Percentiles rank a stretch among this genome's conserved stretches.
Conservation (phyloP, 1,140 invertebrate species). For the Dendrolimus kikuchii region DNA sequence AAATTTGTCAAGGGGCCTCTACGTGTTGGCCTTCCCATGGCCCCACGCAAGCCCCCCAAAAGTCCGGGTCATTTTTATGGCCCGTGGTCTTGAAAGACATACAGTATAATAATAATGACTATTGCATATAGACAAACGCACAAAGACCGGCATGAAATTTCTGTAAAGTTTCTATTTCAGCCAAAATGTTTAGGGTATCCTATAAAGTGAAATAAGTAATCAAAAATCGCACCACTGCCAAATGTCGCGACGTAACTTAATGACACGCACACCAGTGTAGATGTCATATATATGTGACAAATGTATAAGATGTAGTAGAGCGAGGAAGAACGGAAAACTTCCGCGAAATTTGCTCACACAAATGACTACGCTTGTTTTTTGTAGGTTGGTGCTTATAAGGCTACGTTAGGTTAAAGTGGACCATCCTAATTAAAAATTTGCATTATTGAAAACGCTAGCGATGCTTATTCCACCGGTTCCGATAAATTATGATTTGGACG, state of each 20-base stretch:
- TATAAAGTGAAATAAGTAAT: not conserved
- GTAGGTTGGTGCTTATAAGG: constrained; percentile 53
- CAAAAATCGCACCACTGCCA: constrained; percentile 9
- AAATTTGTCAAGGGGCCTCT: too few species aligned
- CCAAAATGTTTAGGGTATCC: not conserved
- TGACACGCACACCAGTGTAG: constrained; percentile 31
- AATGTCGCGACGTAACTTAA: constrained; percentile 16
- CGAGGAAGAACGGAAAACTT: constrained; percentile 55
- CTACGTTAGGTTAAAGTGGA: constrained; percentile 31
- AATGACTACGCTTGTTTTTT: constrained; percentile 70
- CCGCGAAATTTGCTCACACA: constrained; percentile 64
- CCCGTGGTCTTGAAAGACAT: too few species aligned
- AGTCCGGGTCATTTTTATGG: too few species aligned
- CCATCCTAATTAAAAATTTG: constrained; percentile 9
- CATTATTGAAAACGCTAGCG: too few species aligned
- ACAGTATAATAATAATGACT: too few species aligned
- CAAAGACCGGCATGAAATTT: too few species aligned
- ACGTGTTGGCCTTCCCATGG: too few species aligned
- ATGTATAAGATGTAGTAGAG: constrained; percentile 32
- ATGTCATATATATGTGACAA: constrained; percentile 27
- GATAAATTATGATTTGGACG: not conserved
- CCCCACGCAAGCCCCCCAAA: too few species aligned
- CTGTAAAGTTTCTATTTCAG: too few species aligned
- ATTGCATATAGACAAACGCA: too few species aligned
- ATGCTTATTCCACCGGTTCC: constrained; percentile 18